A percentile compares a stretch with the other conserved stretches of the same genome.
These are phyloP conservation scores for Steinernema hermaphroditum DNA, from an alignment of 2,888 invertebrate genomes.

Conservation along the genomic window DNA sequence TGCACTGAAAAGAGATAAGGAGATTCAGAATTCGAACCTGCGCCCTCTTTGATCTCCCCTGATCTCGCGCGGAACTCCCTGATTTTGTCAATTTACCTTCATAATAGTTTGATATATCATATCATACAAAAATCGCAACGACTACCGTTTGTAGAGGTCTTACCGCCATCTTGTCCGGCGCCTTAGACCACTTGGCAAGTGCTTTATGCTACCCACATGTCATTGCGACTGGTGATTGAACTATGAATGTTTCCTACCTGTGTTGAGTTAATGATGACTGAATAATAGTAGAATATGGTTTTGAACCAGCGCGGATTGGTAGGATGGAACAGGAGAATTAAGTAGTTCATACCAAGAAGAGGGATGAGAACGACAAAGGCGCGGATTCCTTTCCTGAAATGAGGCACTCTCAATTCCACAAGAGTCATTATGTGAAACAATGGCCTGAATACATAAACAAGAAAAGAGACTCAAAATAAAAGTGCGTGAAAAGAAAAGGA, in stretches of 20 bases:
- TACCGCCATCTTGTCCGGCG: constrained; percentile 79
- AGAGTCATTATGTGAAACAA: background rate
- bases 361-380: constrained; percentile 45
- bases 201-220: constrained; percentile 35
- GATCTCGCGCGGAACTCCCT: no score
- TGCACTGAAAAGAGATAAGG: constrained; percentile 33
- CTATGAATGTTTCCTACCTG: constrained; percentile 26
- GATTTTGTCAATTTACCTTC: no score
- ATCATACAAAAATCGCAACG: no score
- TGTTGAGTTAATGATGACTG: constrained; percentile 40
- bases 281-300: constrained; percentile 37
- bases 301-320: constrained; percentile 40
- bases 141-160: no score
- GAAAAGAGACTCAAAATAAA: no score
- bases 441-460: background rate
- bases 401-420: constrained; percentile 9
- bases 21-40: no score
- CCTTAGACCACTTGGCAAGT: constrained; percentile 79
- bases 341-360: constrained; percentile 43
- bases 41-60: no score
- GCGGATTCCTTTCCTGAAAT: constrained; percentile 37
- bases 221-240: background rate
- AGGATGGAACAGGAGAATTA: constrained; percentile 38
- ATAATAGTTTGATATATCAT: no score
- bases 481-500: no score